Evolutionary conservation across 1,140 invertebrate species (phyloP), one percentile per base, ranked within the genome.

Genomic region (Drosophila saltans): DNA sequence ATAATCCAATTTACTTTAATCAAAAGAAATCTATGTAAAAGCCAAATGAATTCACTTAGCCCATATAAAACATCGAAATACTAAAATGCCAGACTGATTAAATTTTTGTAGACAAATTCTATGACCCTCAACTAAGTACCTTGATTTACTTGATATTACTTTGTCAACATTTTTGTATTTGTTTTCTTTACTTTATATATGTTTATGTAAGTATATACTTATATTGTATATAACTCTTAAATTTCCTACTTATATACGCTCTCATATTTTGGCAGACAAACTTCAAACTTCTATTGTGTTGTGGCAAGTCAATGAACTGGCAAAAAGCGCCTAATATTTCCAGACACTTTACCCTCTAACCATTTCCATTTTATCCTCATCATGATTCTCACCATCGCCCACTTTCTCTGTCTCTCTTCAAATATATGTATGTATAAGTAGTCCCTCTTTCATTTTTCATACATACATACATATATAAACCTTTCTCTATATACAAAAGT

Each of bases 251-350:
- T 59, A 39, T 59, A 21, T 59, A 21, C 10, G 33, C 72, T 75
- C 67, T 86, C 76, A 80, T 86, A 86, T 86, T 86, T 86, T 82
- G 83, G 79, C 83, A 86, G 82, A 86, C 83, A 86, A 88, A 86
- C 83, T 86, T 86, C 80, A 86, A 86, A 59, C 83, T 84, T 88
- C 88, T 88, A 52, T 52, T 52, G 45, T 86, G 83, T 86, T 86
- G 83, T 88, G 76, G 72, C 72, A 88, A 86, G 83, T 86, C 83
- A 86, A 86, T 86, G 83, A 86, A 86, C 83, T 88, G 83, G 83
- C 83, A 86, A 88, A 59, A 86, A 86, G 81, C 76, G 83, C 80
- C 83, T 86, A 86, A 88, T 86, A 86, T 88, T 86, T 79, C 70
- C 69, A 80, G 71, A 82, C 74, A 81, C 73, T 72, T 61, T 30